Evolutionary conservation across 1,140 invertebrate genomes (phyloP).

Genomic region (Odontomachus brunneus): DNA sequence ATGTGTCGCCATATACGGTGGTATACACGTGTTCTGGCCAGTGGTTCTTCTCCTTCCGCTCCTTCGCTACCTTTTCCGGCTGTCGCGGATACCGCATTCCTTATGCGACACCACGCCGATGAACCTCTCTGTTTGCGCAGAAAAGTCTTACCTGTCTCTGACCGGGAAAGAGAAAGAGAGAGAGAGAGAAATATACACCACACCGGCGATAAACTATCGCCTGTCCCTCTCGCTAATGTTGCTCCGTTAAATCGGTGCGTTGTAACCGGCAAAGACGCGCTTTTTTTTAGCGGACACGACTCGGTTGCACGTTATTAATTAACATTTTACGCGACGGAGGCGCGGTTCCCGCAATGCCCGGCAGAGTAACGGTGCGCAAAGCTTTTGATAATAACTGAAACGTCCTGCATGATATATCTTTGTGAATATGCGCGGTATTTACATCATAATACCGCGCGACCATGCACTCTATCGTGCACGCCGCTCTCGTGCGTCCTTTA

Average conservation of each 20-base stretch:
- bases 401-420: slow-evolving; percentile 39
- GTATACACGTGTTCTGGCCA: slow-evolving; percentile 72
- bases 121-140: slow-evolving; percentile 69
- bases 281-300: too few species aligned
- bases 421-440: slow-evolving; percentile 68
- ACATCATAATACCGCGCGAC: slow-evolving; percentile 65
- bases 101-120: slow-evolving; percentile 61
- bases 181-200: slow-evolving; percentile 52
- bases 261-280: too few species aligned
- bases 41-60: slow-evolving; percentile 71
- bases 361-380: too few species aligned
- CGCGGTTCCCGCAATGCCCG: too few species aligned
- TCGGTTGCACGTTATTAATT: too few species aligned
- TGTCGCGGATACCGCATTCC: slow-evolving; percentile 68
- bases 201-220: slow-evolving; percentile 68
- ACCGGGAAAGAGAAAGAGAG: too few species aligned
- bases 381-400: too few species aligned
- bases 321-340: too few species aligned
- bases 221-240: slow-evolving; percentile 32
- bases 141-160: slow-evolving; percentile 68
- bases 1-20: slow-evolving; percentile 72
- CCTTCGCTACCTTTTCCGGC: slow-evolving; percentile 70
- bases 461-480: neutral
- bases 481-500: neutral
- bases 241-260: too few species aligned